Conservation (phyloP, 2,113 vertebrate genomes). For the Lophochroa leadbeateri region DNA sequence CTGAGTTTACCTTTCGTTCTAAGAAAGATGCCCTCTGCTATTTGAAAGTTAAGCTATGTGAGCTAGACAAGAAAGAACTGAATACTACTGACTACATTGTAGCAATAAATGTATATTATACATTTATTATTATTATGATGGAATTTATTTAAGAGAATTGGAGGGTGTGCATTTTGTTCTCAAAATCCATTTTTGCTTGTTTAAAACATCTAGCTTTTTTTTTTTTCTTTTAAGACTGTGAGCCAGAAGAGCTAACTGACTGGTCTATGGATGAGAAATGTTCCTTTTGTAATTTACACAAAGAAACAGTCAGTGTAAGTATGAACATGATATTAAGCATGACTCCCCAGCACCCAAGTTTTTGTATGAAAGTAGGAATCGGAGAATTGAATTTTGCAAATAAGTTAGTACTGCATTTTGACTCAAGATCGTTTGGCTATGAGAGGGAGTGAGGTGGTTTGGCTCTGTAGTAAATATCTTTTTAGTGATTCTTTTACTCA, state of each 20-base stretch:
- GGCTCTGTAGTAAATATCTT: background rate
- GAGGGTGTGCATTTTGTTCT: constrained; percentile 9
- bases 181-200: constrained; percentile 51
- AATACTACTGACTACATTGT: background rate
- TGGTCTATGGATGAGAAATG: constrained; percentile 94
- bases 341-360: background rate
- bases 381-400: background rate
- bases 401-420: background rate
- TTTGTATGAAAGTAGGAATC: background rate
- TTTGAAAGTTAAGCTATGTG: background rate
- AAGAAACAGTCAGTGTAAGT: constrained; percentile 95
- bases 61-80: background rate
- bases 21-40: background rate
- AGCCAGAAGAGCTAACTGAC: constrained; percentile 94
- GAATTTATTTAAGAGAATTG: background rate
- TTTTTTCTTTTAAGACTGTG: constrained; percentile 88
- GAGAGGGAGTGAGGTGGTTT: background rate
- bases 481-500: background rate
- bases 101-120: background rate
- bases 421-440: background rate
- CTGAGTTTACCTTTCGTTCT: background rate
- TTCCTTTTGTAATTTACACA: constrained; percentile 95
- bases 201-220: constrained; percentile 60
- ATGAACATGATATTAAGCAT: constrained; percentile 33
- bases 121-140: background rate